Evolutionary conservation across 2,888 invertebrate species (phyloP).

Genomic region (Drosophila anomalipes): DNA sequence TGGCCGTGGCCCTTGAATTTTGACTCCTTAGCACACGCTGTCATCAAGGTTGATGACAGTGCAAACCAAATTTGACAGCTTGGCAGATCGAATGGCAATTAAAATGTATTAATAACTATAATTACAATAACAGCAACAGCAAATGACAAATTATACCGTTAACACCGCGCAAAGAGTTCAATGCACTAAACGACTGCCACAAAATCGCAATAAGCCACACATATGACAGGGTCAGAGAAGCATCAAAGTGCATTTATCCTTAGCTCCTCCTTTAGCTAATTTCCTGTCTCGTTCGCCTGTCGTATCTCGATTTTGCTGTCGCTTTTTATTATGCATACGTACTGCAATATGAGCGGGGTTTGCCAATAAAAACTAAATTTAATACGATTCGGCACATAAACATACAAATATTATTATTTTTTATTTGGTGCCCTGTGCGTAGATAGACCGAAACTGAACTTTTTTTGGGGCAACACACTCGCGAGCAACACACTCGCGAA

Average conservation of each 20-base stretch:
- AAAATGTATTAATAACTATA: conserved; percentile 53
- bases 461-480: conserved; percentile 23
- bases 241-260: conserved; percentile 13
- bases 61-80: conserved; percentile 27
- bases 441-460: conserved; percentile 15
- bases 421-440: conserved; percentile 39
- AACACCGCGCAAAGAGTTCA: conserved; percentile 48
- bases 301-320: conserved; percentile 66
- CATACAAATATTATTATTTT: conserved; percentile 77
- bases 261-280: conserved; percentile 44
- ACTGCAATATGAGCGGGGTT: conserved; percentile 26
- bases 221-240: conserved; percentile 17
- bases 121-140: conserved; percentile 39
- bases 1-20: conserved; percentile 18
- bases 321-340: conserved; percentile 77
- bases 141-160: conserved; percentile 39
- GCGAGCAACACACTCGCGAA: conserved; percentile 14
- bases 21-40: conserved; percentile 24
- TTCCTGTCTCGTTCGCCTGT: conserved; percentile 74
- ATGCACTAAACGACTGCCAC: conserved; percentile 34
- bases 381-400: conserved; percentile 75
- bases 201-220: background rate
- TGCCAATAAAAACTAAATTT: conserved; percentile 69
- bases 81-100: conserved; percentile 73
- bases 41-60: conserved; percentile 70